Evolutionary conservation across 1,140 invertebrate genomes (phyloP).

Genomic region (Vanessa tameamea): DNA sequence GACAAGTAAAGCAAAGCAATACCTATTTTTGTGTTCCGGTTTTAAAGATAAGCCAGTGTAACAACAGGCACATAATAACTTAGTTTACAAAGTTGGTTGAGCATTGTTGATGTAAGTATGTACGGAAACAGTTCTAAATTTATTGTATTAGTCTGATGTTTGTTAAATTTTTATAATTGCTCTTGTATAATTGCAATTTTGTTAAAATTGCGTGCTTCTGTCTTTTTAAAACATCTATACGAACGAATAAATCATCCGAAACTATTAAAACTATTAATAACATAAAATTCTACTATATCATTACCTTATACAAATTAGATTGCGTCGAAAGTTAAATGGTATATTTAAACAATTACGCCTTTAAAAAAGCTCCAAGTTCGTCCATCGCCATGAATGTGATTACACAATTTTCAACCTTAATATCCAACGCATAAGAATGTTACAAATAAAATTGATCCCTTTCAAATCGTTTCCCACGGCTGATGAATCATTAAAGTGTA

Average conservation of each 20-base stretch:
- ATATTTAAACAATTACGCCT: constrained; percentile 7
- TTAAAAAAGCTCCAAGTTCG: neutral
- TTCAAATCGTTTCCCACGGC: constrained; percentile 3
- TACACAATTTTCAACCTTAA: neutral
- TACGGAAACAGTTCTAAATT: too few species aligned
- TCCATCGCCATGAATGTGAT: neutral
- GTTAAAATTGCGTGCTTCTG: neutral
- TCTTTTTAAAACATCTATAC: neutral
- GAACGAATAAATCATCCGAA: neutral
- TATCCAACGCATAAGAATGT: neutral
- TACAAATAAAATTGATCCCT: neutral
- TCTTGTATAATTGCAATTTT: too few species aligned
- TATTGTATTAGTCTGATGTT: too few species aligned
- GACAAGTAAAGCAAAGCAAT: too few species aligned
- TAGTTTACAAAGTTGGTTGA: too few species aligned
- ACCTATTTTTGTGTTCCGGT: too few species aligned
- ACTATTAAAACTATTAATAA: neutral
- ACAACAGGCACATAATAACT: too few species aligned
- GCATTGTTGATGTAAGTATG: too few species aligned
- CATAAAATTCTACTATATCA: neutral
- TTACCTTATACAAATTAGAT: constrained; percentile 4
- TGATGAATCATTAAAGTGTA: constrained; percentile 3
- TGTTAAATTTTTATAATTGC: too few species aligned
- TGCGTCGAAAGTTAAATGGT: neutral
- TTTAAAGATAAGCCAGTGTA: too few species aligned